Conservation (phyloP, 1,140 invertebrate species). For the Penaeus chinensis region DNA sequence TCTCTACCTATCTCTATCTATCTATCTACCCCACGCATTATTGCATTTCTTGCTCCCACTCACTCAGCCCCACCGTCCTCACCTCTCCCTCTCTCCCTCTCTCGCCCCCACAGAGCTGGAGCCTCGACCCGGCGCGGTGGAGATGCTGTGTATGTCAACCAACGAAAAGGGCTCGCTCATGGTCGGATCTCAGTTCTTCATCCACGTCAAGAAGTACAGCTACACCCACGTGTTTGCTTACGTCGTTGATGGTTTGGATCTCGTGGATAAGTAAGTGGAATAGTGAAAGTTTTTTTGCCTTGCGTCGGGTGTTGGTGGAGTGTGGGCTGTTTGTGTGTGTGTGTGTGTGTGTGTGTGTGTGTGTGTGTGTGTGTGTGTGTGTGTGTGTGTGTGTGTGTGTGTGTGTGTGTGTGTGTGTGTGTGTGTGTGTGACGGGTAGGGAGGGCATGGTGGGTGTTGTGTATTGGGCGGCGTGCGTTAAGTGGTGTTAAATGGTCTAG, state of each 20-base stretch:
- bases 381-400: no score
- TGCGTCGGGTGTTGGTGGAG: background rate
- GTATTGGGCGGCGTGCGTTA: no score
- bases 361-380: no score
- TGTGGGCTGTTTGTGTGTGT: no score
- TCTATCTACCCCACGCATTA: background rate
- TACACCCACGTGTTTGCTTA: conserved; percentile 87
- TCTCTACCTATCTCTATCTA: background rate
- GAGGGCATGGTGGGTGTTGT: no score
- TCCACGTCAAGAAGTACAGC: conserved; percentile 72
- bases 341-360: no score
- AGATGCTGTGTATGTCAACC: conserved; percentile 85
- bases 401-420: no score
- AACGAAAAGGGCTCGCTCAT: conserved; percentile 82
- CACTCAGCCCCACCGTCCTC: background rate
- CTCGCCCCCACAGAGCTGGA: conserved; percentile 48
- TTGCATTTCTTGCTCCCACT: background rate
- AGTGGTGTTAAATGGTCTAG: no score
- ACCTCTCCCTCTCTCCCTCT: background rate
- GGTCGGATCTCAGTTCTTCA: conserved; percentile 86
- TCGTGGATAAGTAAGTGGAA: conserved; percentile 75
- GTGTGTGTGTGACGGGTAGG: no score
- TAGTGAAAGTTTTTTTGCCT: no score
- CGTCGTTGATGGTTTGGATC: conserved; percentile 83
- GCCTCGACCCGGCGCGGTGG: conserved; percentile 78